phyloP scores from a whole-genome alignment of 92 coral and sea anemone species.

The Paragorgia papillata region DNA sequence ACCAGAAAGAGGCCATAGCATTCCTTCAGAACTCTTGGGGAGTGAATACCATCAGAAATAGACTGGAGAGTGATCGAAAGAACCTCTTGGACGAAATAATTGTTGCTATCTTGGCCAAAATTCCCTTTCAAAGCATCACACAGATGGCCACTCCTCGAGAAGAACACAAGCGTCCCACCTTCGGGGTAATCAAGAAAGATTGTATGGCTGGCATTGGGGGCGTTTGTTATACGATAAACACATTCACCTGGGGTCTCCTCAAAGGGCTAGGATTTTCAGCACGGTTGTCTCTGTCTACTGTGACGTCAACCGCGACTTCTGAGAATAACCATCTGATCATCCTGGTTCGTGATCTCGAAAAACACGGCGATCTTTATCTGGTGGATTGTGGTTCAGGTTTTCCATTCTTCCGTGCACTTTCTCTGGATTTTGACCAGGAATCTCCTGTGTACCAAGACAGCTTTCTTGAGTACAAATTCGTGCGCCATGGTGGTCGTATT shows the following conservation, averaged over 20 bases:
- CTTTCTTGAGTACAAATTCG: constrained; percentile 24
- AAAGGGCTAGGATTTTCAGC: constrained; percentile 22
- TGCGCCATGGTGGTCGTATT: constrained; percentile 17
- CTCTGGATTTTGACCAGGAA: constrained; percentile 35
- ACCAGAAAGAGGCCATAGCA: not conserved
- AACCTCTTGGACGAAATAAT: constrained; percentile 21
- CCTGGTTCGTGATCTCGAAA: not conserved
- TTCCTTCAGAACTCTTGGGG: constrained; percentile 11
- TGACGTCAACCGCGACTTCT: constrained; percentile 5
- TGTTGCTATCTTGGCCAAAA: not conserved
- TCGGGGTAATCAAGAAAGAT: not conserved
- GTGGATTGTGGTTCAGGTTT: constrained; percentile 27
- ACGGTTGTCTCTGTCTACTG: not conserved
- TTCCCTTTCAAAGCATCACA: constrained; percentile 12
- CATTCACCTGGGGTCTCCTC: constrained; percentile 5
- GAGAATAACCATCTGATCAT: constrained; percentile 17
- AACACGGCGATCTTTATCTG: constrained; percentile 23
- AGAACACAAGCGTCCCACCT: not conserved
- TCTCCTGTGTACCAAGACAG: constrained; percentile 21
- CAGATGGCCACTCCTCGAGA: not conserved
- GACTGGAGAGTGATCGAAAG: constrained; percentile 10
- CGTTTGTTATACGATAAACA: constrained; percentile 1
- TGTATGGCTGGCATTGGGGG: constrained; percentile 24
- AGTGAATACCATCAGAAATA: not conserved
- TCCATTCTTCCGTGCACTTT: constrained; percentile 11